Conservation (phyloP, 2,113 vertebrate genomes). For the Morone saxatilis region DNA sequence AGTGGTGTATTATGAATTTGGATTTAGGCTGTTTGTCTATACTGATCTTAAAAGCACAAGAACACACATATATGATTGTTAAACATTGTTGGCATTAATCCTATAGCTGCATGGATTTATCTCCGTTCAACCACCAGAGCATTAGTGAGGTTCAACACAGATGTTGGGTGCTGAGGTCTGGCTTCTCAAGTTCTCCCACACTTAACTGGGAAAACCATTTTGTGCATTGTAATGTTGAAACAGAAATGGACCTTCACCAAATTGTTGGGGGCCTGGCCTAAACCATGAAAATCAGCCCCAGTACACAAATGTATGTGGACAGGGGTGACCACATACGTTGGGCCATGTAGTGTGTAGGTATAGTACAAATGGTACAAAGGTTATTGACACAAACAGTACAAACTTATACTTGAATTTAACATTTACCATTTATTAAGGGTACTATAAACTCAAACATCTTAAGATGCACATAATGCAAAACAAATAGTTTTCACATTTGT, state of each 20-base stretch:
- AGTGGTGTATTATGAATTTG: too few relatives aligned
- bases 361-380: neutral
- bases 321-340: neutral
- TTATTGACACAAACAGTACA: neutral
- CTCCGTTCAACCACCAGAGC: too few relatives aligned
- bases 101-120: too few relatives aligned
- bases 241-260: too few relatives aligned
- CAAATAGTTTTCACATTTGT: slow-evolving; percentile 15
- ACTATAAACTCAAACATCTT: neutral
- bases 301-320: neutral
- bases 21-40: too few relatives aligned
- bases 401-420: neutral
- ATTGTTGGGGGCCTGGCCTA: too few relatives aligned
- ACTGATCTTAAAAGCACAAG: too few relatives aligned
- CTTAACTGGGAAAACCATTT: too few relatives aligned
- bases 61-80: too few relatives aligned
- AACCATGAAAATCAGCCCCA: neutral
- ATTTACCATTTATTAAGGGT: neutral
- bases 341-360: neutral
- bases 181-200: neutral
- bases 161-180: neutral
- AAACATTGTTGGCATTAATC: too few relatives aligned
- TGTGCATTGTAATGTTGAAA: neutral
- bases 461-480: slow-evolving; percentile 15
- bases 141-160: neutral